Base-by-base conservation (phyloP, 1,140 invertebrate genomes). In the Hetaerina americana region DNA sequence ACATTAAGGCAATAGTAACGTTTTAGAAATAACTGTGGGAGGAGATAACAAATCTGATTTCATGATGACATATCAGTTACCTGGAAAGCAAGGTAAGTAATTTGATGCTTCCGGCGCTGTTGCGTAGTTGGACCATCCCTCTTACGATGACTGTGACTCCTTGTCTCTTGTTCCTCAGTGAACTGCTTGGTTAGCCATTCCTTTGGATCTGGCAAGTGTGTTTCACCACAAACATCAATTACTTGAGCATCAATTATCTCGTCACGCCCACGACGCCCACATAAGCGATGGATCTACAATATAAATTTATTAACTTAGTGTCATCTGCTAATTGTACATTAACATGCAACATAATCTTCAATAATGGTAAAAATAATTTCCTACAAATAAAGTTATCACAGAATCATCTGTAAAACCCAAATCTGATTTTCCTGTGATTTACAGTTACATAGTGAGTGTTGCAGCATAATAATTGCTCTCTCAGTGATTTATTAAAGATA, bases 31-130 rank as follows among this genome's bases (percentile, higher is more conserved):
- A n/a, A n/a, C n/a, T n/a, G n/a, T n/a, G n/a, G n/a, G n/a, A n/a
- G n/a, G n/a, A n/a, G n/a, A n/a, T n/a, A n/a, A n/a, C n/a, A n/a
- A n/a, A n/a, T n/a, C n/a, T n/a, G n/a, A n/a, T n/a, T n/a, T n/a
- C n/a, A n/a, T n/a, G n/a, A n/a, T n/a, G n/a, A n/a, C n/a, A n/a
- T n/a, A n/a, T n/a, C n/a, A n/a, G n/a, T 75, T 78, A 88, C 87
- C 84, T 92, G 93, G 80, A 93, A 92, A 8, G 95, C 95, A 71
- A 97, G 84, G 81, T 97, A 97, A 2, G 94, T 97, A 75, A 98
- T 98, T 83, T 98, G 96, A 85, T 98, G 95, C 81, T 97, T 97
- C 49, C 89, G 83, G 75, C 86, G 88, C 73, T 90, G 90, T 75
- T 90, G 89, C 18, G 83, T 84, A 1, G 89, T 87, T 0, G 89